Evolutionary conservation across 1,140 invertebrate genomes (phyloP), one percentile per base, ranked within the genome.

Genomic region (Pseudachorutes palmiensis): DNA sequence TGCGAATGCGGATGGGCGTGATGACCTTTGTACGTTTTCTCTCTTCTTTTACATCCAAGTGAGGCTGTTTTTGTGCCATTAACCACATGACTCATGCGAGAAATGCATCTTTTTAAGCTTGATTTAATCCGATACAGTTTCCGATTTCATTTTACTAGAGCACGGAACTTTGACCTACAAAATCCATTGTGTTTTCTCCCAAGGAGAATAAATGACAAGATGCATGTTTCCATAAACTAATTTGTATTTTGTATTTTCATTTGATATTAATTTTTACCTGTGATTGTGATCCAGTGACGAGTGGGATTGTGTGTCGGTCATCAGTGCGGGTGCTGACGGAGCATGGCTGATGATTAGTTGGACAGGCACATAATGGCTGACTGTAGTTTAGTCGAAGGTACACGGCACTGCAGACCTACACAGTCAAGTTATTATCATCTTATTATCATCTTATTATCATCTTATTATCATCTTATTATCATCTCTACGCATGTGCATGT

Each of bases 341-440:
- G 78, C 92, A 95, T 3, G 92, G 90, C 80, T 92, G 89, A 73
- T 89, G 82, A 79, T 92, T 91, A 78, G 89, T 81, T 45, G 91
- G 89, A 81, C 92, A 95, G 61, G 91, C 90, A 79, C 92, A 95
- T 67, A 94, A 80, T 19, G 91, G 91, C 78, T 94, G 91, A 29
- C 91, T 94, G 80, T 92, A 93, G 80, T 94, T 94, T 61, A 94
- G 79, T 65, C 92, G 82, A 31, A 93, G 88, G 79, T 94, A 94
- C 61, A 94, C 90, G 0, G 92, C 91, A 78, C 92, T 94, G 80
- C 92, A 94, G 64, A 92, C 90, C 84, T 93, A 82, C 26, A n/a
- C 29, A 76, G 76, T 55, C n/a, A n/a, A n/a, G n/a, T n/a, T n/a
- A n/a, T n/a, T n/a, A n/a, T n/a, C n/a, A n/a, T n/a, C n/a, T n/a